Evolutionary conservation across 2,888 invertebrate genomes (phyloP).

Genomic region (Drosophila niveifrons): DNA sequence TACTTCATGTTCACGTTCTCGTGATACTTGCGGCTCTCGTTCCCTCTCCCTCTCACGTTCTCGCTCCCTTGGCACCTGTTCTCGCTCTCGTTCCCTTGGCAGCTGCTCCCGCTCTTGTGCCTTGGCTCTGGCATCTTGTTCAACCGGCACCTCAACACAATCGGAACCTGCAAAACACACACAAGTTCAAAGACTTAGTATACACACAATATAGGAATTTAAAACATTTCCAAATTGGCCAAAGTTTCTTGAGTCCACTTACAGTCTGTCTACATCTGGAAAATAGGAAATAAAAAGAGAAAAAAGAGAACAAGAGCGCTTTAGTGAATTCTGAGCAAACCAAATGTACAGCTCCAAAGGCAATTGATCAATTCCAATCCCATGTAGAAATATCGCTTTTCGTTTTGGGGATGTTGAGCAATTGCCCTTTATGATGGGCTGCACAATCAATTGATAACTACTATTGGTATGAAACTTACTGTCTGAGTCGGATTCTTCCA

Average conservation of each 20-base stretch:
- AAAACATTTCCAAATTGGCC: conserved; percentile 15
- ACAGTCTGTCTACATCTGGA: conserved; percentile 59
- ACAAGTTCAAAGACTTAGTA: conserved; percentile 38
- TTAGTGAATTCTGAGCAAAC: conserved; percentile 55
- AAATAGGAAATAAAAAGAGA: conserved; percentile 59
- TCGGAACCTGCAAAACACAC: conserved; percentile 84
- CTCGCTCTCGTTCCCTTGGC: conserved; percentile 38
- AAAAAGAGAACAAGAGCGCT: conserved; percentile 76
- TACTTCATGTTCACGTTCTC: conserved; percentile 43
- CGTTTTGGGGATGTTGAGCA: conserved; percentile 40
- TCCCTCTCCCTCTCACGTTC: conserved; percentile 38
- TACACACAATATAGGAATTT: background rate
- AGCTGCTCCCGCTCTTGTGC: conserved; percentile 29
- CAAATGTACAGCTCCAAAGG: conserved; percentile 71
- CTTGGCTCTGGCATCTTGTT: conserved; percentile 50
- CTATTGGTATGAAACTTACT: conserved; percentile 79
- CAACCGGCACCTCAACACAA: conserved; percentile 85
- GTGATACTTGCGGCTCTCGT: conserved; percentile 36
- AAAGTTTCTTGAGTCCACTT: conserved; percentile 37
- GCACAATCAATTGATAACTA: conserved; percentile 29
- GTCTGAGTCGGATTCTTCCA: conserved; percentile 84
- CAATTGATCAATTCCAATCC: conserved; percentile 45
- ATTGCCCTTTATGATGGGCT: conserved; percentile 48
- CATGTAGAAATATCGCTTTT: conserved; percentile 67
- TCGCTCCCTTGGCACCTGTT: conserved; percentile 12